These are phyloP conservation scores for Aspidoscelis tigris DNA, from an alignment of 2,113 vertebrate species.

Conservation along the genomic window DNA sequence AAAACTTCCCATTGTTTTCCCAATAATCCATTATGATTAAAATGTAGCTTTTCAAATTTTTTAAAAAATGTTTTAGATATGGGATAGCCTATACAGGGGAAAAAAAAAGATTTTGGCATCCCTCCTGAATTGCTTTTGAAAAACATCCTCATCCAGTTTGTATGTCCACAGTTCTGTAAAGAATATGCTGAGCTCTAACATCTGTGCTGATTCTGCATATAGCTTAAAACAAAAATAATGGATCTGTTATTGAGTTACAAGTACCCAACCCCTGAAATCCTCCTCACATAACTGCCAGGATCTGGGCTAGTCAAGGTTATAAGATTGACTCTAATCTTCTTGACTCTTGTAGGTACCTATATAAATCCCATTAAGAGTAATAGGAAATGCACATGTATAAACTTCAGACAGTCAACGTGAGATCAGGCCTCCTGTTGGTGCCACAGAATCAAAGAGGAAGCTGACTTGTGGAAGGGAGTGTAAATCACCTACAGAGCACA, in stretches of 20 bases:
- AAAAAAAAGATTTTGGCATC: slow-evolving; percentile 22
- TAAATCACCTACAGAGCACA: no score
- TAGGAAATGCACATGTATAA: background rate
- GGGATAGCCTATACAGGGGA: slow-evolving; percentile 11
- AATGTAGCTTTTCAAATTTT: background rate
- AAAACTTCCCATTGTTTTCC: slow-evolving; percentile 20
- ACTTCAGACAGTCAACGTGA: slow-evolving; percentile 8
- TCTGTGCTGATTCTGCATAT: background rate
- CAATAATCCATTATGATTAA: background rate
- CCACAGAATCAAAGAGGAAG: background rate
- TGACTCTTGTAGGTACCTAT: slow-evolving; percentile 41
- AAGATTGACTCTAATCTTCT: slow-evolving; percentile 34
- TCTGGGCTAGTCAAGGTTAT: slow-evolving; percentile 1
- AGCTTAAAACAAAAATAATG: background rate
- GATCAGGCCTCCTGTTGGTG: background rate
- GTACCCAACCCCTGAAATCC: background rate
- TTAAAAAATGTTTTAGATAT: background rate
- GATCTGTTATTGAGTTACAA: background rate
- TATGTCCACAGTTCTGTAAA: slow-evolving; percentile 12
- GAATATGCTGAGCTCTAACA: background rate
- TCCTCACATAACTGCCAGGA: slow-evolving; percentile 17
- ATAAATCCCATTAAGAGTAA: slow-evolving; percentile 37
- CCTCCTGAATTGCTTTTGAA: slow-evolving; percentile 23
- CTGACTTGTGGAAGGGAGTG: background rate
- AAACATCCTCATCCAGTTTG: background rate